phyloP scores from a whole-genome alignment of 2,888 invertebrate genomes.

The Drosophila mettleri region DNA sequence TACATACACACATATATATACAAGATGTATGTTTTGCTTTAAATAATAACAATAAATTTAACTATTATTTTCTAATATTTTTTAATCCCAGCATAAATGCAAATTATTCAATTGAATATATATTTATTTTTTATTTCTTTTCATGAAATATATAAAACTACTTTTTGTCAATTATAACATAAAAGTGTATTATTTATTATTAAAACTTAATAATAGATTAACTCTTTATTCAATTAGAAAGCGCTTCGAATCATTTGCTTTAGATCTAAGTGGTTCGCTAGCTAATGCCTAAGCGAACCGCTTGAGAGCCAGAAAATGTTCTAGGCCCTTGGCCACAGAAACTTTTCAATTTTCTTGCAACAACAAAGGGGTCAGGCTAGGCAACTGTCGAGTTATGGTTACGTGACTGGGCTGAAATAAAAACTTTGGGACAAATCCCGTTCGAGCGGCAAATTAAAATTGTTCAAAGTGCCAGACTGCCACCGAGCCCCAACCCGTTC shows the following conservation, averaged over 20 bases:
- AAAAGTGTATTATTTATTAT: not conserved
- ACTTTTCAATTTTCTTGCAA: slow-evolving; percentile 64
- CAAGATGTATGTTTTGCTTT: too few relatives aligned
- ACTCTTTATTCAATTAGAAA: not conserved
- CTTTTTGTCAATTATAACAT: too few relatives aligned
- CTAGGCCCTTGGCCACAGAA: slow-evolving; percentile 43
- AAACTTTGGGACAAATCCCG: slow-evolving; percentile 51
- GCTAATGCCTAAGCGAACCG: slow-evolving; percentile 19
- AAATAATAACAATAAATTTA: too few relatives aligned
- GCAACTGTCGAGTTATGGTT: slow-evolving; percentile 48
- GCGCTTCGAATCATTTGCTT: not conserved
- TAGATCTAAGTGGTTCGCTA: not conserved
- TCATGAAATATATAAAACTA: too few relatives aligned
- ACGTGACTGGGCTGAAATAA: slow-evolving; percentile 62
- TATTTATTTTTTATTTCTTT: too few relatives aligned
- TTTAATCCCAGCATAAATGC: too few relatives aligned
- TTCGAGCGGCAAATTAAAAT: slow-evolving; percentile 72
- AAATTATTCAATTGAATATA: too few relatives aligned
- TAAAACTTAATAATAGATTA: not conserved
- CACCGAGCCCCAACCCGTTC: not conserved
- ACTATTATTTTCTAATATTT: too few relatives aligned
- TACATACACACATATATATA: too few relatives aligned
- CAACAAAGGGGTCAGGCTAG: slow-evolving; percentile 45
- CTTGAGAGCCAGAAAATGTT: slow-evolving; percentile 19
- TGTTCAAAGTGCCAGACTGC: slow-evolving; percentile 39